Evolutionary conservation across 1,140 invertebrate species (phyloP).

Genomic region (Macrotrachela quadricornifera): DNA sequence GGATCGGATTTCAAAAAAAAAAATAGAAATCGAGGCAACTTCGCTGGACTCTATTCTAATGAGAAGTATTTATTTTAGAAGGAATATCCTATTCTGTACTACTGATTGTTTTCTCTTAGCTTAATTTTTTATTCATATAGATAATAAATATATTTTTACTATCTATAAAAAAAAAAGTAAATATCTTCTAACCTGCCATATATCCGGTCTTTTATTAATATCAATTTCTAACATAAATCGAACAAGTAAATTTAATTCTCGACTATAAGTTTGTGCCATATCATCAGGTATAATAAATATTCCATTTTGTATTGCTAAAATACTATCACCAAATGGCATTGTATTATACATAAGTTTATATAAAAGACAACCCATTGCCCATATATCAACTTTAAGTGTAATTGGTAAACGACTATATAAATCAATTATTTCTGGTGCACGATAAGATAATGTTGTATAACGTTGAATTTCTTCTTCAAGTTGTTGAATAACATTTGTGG

Average conservation of each 20-base stretch:
- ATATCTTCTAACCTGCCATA: no score
- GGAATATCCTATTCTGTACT: no score
- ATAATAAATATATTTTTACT: no score
- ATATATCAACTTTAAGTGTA: conserved; percentile 75
- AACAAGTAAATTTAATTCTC: conserved; percentile 24
- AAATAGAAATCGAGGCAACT: no score
- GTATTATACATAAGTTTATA: conserved; percentile 78
- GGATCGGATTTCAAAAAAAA: no score
- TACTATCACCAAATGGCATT: conserved; percentile 75
- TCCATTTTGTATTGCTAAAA: conserved; percentile 71
- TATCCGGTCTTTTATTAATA: conserved; percentile 39
- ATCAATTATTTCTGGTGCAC: conserved; percentile 85
- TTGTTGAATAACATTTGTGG: conserved; percentile 43
- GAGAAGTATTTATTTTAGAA: no score
- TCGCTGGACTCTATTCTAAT: no score
- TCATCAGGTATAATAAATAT: conserved; percentile 62
- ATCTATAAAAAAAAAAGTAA: no score
- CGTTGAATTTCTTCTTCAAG: conserved; percentile 73
- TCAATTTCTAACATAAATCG: conserved; percentile 63
- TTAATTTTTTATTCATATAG: no score
- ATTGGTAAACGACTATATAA: conserved; percentile 65
- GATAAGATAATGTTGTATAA: conserved; percentile 76
- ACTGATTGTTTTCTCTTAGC: no score
- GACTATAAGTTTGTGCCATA: conserved; percentile 31
- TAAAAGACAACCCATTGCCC: conserved; percentile 69